Base-by-base conservation (phyloP, 2,113 vertebrate species). In the Cyphomyrus discorhynchus region DNA sequence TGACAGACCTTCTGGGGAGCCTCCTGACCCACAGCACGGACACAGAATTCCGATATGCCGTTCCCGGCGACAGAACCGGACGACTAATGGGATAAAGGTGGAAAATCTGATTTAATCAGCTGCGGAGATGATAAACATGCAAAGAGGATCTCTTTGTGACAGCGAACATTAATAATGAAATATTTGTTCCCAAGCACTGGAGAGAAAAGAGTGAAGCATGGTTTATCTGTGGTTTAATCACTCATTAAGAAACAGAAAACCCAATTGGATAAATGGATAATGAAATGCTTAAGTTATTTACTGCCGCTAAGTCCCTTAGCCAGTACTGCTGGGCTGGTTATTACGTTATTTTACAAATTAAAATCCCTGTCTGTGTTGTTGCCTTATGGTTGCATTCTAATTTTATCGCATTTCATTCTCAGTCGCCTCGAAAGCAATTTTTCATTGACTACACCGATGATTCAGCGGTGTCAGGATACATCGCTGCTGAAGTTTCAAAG, bases 251-350 rank as follows among this genome's bases (percentile, higher is more conserved):
- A 86, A 86, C 53, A 62, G 35, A 46, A 85, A 45, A 58, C 89
- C 53, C 85, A 49, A 42, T 42, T 80, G 74, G 74, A 39, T 80
- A 80, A 66, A 35, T 58, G 35, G 39, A 24, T 58, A 84, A 83
- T 56, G 35, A 89, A 89, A 85, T 62, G 42, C 52, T 85, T 89
- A 86, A 58, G 46, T 70, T 89, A 89, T 89, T 85, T 89, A 89
- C 83, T 85, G 35, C 85, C 45, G 27, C 52, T 50, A 86, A 53
- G 82, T 46, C 89, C 89, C 82, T 46, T 45, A 49, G 83, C 82
- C 83, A 27, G 27, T 83, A 35, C 24, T 86, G 5, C 89, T 66
- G 9, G 10, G 58, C 42, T 86, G 35, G 50, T 45, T 89, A 62
- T 86, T 86, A 35, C 4, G 45, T 86, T n/a, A 56, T 86, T 86